A percentile compares a stretch with the other conserved stretches of the same genome.
phyloP scores from a whole-genome alignment of 2,797 vertebrate species.

The Alcedo atthis region DNA sequence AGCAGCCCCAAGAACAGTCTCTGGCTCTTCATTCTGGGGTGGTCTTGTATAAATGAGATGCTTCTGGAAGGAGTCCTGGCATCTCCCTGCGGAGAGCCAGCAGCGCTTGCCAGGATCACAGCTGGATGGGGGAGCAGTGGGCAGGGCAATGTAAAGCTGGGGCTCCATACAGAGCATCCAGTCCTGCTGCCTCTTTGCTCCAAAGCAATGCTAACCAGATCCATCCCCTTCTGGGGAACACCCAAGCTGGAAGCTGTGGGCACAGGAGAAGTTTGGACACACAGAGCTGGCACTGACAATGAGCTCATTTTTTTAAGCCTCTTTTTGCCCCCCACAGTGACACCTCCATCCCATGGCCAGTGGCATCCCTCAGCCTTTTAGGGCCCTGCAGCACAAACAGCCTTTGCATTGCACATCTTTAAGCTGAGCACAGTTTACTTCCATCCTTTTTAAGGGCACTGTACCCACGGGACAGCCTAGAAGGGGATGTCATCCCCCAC shows the following conservation, averaged over 20 bases:
- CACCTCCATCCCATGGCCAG: not conserved
- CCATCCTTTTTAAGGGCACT: not conserved
- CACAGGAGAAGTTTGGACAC: not conserved
- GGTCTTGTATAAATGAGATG: not conserved
- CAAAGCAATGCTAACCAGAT: not conserved
- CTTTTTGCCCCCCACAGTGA: not conserved
- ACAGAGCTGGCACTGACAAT: fast-evolving
- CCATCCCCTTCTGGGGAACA: not conserved
- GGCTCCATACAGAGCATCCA: not conserved
- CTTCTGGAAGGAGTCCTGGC: not conserved
- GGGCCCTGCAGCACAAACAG: fast-evolving
- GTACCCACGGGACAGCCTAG: fast-evolving
- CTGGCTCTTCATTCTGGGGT: not conserved
- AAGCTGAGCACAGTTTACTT: not conserved
- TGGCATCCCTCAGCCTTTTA: not conserved
- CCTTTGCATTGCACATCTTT: not conserved
- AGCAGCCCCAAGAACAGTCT: fast-evolving
- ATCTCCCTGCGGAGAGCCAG: not conserved
- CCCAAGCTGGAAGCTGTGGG: not conserved
- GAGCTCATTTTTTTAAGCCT: not conserved
- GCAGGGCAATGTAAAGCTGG: not conserved
- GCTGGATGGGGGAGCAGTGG: not conserved
- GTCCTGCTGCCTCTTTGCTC: not conserved
- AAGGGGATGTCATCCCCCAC: not conserved
- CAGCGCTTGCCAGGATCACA: not conserved